Base-by-base conservation (phyloP, 2,797 vertebrate genomes). In the Hipposideros larvatus region DNA sequence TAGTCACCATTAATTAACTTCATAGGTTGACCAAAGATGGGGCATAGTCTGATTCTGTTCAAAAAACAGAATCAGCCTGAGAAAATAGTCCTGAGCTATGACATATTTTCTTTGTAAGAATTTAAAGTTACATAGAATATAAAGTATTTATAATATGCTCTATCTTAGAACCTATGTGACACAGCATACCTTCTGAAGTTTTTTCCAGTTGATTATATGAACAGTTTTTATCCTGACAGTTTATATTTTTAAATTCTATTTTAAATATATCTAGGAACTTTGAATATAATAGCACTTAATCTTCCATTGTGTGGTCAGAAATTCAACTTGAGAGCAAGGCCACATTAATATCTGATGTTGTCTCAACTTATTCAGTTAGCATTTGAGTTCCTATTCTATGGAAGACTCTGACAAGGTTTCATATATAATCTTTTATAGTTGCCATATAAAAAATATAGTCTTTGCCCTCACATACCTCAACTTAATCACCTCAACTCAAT, bases 241-340 rank as follows among this genome's bases (percentile, higher is more conserved):
- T 78, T 92, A 51, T 10, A 75, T 86, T 95, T 91, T 87, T 66
- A 28, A 90, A 53, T 83, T 82, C 24, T 87, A 24, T 91, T 63
- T 94, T 66, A 75, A 96, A 77, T 59, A 85, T 1, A 57, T 65
- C 37, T 80, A 34, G 13, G 46, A 82, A 77, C 48, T 91, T 87
- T 82, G 37, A 77, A 28, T 65, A 28, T 83, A 57, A 7, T 46
- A 28, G 4, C 41, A 46, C 21, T n/a, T 87, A n/a, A 34, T 79
- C 48, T 91, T 90, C 24, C n/a, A 43, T 43, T 93, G 16, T 26
- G 2, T 79, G 15, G 22, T 63, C 77, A 15, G 66, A 94, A 77
- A 66, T 87, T 80, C 46, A 66, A 41, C 11, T 70, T 48, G 15
- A 61, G 41, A 79, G 43, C 61, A 77, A 90, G 37, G 51, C n/a